These are phyloP conservation scores for Neomorphus geoffroyi DNA, from an alignment of 2,797 vertebrate species.

Conservation along the genomic window DNA sequence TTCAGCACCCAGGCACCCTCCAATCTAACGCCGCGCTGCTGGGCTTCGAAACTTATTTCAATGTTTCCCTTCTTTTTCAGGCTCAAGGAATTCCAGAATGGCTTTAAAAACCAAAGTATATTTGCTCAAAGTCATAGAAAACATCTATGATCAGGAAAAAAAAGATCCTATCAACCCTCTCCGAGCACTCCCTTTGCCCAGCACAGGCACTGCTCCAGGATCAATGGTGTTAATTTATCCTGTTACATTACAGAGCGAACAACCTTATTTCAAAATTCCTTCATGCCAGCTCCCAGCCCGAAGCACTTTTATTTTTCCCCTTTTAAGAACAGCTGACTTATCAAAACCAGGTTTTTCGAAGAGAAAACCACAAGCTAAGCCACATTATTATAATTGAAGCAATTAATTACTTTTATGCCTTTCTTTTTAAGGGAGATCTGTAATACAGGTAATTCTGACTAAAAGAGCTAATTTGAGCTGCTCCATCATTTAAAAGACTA, in stretches of 20 bases:
- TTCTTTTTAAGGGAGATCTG: slow-evolving; percentile 41
- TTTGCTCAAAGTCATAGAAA: not conserved
- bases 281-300: slow-evolving; percentile 18
- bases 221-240: not conserved
- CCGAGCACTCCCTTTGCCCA: not conserved
- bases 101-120: not conserved
- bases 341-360: slow-evolving; percentile 44
- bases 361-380: slow-evolving; percentile 56
- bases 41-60: not conserved
- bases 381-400: slow-evolving; percentile 63
- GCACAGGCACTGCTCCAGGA: slow-evolving; percentile 5
- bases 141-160: not conserved
- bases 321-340: slow-evolving; percentile 61
- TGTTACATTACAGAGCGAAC: not conserved
- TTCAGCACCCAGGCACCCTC: not conserved
- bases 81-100: not conserved
- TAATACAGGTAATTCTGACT: slow-evolving; percentile 59
- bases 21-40: not conserved
- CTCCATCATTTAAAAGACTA: slow-evolving; percentile 38
- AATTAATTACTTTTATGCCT: slow-evolving; percentile 68
- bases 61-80: not conserved
- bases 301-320: not conserved
- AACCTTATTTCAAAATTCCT: slow-evolving; percentile 2
- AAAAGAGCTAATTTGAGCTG: slow-evolving; percentile 38
- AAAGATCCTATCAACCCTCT: not conserved